phyloP scores from a whole-genome alignment of 2,113 vertebrate genomes.

The Rhinolophus sinicus region DNA sequence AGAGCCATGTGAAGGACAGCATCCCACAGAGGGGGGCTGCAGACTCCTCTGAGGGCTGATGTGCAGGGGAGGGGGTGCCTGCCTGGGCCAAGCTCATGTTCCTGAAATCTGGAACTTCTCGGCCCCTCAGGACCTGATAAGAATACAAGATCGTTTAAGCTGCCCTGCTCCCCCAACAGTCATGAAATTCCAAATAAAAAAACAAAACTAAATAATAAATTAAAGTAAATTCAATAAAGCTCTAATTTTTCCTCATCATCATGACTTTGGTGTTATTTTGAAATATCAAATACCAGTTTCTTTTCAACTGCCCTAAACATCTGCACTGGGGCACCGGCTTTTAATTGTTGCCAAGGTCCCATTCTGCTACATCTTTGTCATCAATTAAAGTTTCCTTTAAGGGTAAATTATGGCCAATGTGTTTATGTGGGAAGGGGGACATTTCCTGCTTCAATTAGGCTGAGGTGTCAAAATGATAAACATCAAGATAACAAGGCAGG shows the following conservation, averaged over 20 bases:
- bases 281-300: conserved; percentile 18
- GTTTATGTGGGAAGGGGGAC: conserved; percentile 9
- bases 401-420: conserved; percentile 31
- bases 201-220: background rate
- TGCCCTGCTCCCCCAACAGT: background rate
- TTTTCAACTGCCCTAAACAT: background rate
- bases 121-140: background rate
- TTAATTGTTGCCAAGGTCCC: background rate
- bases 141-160: background rate
- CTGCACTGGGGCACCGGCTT: background rate
- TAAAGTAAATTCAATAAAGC: background rate
- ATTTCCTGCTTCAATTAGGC: conserved; percentile 62
- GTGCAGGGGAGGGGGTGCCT: background rate
- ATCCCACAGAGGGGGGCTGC: background rate
- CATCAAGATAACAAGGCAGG: conserved; percentile 22
- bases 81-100: background rate
- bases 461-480: conserved; percentile 59
- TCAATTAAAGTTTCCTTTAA: background rate
- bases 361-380: background rate
- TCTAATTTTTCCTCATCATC: background rate
- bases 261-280: background rate
- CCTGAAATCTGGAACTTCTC: background rate
- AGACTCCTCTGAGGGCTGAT: background rate
- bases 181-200: conserved; percentile 26
- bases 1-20: rapidly evolving